Evolutionary conservation across 1,140 invertebrate species (phyloP), one percentile per base, ranked within the genome.

Genomic region (Neoseiulus cucumeris): DNA sequence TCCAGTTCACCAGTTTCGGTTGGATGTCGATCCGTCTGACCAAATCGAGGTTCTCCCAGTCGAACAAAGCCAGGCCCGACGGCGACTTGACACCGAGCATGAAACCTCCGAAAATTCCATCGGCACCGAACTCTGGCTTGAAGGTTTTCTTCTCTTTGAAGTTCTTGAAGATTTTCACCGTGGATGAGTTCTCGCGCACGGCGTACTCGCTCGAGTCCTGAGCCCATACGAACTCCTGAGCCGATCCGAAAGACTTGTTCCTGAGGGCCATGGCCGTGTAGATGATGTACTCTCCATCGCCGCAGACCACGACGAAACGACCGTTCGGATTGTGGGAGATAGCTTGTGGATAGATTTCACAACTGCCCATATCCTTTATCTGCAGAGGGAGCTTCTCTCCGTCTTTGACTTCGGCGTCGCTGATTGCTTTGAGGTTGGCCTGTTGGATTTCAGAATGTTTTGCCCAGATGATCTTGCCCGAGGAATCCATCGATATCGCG

Each of bases 211-310:
- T 93, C 1, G 92, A 93, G 75, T 99, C 96, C 51, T 87, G 82
- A 0, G 91, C 91, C 96, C 96, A 99, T 0, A 97, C 94, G 78
- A 99, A 99, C 76, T 99, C 95, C 67, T 96, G 89, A 0, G 93
- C 95, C 5, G 90, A 86, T 2, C 96, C 96, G 76, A 98, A 99
- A 12, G 91, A 91, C 76, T 98, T 99, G 75, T 98, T 99, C 47
- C 96, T 82, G 41, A 99, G 78, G 0, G 93, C 94, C 91, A 98
- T 96, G 0, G 95, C 91, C 0, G 96, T 99, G 76, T 99, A 98
- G 70, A 99, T 97, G 17, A 98, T 98, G 75, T 97, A 99, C 75
- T 98, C 96, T 0, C 95, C 96, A 78, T 99, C 96, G 9, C 96
- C 96, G 77, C 96, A 98, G 7, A 98, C 94, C 4, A 97, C 95